Evolutionary conservation across 1,140 invertebrate genomes (phyloP).

Genomic region (Drosophila novamexicana): DNA sequence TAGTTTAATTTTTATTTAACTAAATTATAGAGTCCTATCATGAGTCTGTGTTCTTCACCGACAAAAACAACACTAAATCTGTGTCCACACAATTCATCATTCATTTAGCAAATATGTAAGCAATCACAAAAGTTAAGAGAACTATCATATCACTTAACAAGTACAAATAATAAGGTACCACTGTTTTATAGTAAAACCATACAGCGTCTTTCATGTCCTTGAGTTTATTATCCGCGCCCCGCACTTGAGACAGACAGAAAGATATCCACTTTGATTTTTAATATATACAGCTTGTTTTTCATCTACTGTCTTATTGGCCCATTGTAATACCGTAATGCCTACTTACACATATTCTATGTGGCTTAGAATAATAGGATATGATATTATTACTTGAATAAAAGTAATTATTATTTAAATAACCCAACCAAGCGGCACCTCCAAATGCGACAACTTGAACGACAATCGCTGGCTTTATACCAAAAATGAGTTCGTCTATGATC

Average conservation of each 20-base stretch:
- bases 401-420: slow-evolving; percentile 2
- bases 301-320: not conserved
- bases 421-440: slow-evolving; percentile 1
- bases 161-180: not conserved
- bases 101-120: too few species aligned
- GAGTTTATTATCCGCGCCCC: not conserved
- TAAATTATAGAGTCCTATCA: too few species aligned
- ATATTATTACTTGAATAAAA: not conserved
- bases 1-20: too few species aligned
- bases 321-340: not conserved
- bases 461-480: not conserved
- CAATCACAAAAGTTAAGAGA: not conserved
- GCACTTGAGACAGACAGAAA: slow-evolving; percentile 6
- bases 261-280: slow-evolving; percentile 16
- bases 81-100: too few species aligned
- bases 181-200: slow-evolving; percentile 1
- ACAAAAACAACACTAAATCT: too few species aligned
- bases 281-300: not conserved
- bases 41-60: too few species aligned
- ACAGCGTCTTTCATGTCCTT: not conserved
- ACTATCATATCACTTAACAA: not conserved
- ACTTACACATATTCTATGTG: not conserved
- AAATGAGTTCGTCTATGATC: not conserved
- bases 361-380: not conserved
- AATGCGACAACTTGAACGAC: not conserved